Conservation (phyloP, 1,140 invertebrate genomes). For the Halyomorpha halys region DNA sequence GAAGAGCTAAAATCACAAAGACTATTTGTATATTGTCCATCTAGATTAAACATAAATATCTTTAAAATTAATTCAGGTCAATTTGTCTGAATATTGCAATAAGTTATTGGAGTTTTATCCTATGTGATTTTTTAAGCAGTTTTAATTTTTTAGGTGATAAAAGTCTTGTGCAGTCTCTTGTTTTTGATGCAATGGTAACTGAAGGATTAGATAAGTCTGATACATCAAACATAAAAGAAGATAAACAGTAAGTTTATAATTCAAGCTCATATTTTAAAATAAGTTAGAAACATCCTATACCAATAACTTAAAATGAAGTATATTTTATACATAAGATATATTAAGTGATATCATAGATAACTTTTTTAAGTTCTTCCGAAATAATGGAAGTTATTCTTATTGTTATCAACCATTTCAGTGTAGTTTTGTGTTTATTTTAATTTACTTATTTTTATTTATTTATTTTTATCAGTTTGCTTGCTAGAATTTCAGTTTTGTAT, state of each 20-base stretch:
- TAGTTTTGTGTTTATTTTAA: no score
- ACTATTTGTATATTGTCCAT: no score
- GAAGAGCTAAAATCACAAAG: no score
- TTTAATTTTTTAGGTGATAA: constrained; percentile 54
- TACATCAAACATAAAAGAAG: constrained; percentile 39
- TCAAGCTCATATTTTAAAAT: neutral
- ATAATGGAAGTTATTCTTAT: no score
- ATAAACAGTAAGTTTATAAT: constrained; percentile 45
- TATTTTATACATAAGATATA: no score
- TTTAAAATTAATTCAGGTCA: no score
- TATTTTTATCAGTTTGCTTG: neutral
- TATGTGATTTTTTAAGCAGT: constrained; percentile 18
- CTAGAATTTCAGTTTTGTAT: neutral
- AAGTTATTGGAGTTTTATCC: neutral
- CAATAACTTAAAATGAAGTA: neutral
- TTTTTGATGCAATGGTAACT: constrained; percentile 70
- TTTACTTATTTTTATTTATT: neutral
- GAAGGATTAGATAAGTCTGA: constrained; percentile 54
- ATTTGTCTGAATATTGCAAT: no score
- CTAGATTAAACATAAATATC: no score
- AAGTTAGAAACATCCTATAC: neutral
- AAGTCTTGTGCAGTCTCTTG: constrained; percentile 65
- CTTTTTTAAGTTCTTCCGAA: no score
- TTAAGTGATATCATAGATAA: no score
- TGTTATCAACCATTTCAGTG: no score